A percentile compares a stretch with the other conserved stretches of the same genome.
Evolutionary conservation across 2,888 invertebrate genomes (phyloP).

Genomic region (Linyphia triangularis): DNA sequence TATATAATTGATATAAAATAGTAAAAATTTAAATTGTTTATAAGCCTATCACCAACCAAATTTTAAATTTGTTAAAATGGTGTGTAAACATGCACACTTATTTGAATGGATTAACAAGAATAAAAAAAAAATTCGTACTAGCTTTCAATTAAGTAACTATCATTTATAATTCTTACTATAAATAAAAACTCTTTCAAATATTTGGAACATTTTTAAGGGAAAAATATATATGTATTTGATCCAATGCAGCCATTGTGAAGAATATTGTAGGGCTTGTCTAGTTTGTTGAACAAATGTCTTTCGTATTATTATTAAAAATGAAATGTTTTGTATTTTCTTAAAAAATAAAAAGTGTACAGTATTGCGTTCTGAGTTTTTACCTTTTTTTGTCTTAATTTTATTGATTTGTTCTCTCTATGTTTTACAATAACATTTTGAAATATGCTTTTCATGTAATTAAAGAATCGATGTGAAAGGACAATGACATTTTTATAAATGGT

Average conservation of each 20-base stretch:
- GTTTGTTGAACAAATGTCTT: slow-evolving; percentile 6
- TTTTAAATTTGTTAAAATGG: too few species aligned
- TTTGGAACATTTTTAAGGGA: background rate
- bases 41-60: too few species aligned
- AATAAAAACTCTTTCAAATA: background rate
- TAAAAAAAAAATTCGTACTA: too few species aligned
- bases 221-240: background rate
- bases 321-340: slow-evolving; percentile 67
- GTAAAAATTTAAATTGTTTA: too few species aligned
- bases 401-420: too few species aligned
- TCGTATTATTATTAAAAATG: slow-evolving; percentile 16
- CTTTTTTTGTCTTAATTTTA: too few species aligned
- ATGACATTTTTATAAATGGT: background rate
- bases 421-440: too few species aligned
- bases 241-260: background rate
- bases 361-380: background rate
- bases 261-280: background rate
- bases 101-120: too few species aligned
- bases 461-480: background rate
- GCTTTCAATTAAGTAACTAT: too few species aligned
- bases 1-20: too few species aligned
- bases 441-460: background rate
- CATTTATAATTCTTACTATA: too few species aligned
- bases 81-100: too few species aligned
- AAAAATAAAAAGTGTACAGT: slow-evolving; percentile 55